phyloP scores from a whole-genome alignment of 1,140 invertebrate species.

The Drosophila subobscura region DNA sequence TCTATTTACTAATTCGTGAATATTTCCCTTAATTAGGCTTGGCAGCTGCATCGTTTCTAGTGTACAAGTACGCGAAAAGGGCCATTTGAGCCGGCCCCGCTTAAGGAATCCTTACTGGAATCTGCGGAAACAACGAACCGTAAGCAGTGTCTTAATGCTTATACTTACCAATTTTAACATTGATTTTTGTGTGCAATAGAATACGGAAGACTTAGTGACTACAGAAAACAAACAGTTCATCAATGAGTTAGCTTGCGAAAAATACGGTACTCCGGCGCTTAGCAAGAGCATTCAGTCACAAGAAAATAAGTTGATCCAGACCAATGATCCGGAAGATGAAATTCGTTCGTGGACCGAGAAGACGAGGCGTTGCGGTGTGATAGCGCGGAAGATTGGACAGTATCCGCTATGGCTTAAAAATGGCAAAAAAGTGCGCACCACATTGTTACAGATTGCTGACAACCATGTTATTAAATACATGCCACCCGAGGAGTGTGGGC shows the following conservation, averaged over 20 bases:
- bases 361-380: slow-evolving; percentile 91
- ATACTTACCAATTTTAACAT: background rate
- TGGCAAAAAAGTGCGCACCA: slow-evolving; percentile 91
- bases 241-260: slow-evolving; percentile 89
- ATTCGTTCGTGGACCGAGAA: slow-evolving; percentile 86
- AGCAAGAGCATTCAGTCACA: slow-evolving; percentile 83
- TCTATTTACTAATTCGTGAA: background rate
- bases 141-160: slow-evolving; percentile 68
- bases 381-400: slow-evolving; percentile 96
- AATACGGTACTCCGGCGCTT: slow-evolving; percentile 84
- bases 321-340: slow-evolving; percentile 82
- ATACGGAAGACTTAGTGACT: slow-evolving; percentile 88
- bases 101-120: slow-evolving; percentile 86
- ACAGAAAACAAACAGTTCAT: slow-evolving; percentile 92
- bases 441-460: slow-evolving; percentile 95
- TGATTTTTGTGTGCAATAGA: slow-evolving; percentile 15
- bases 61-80: slow-evolving; percentile 81
- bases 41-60: slow-evolving; percentile 41
- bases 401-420: slow-evolving; percentile 96
- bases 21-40: slow-evolving; percentile 26
- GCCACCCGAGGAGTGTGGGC: slow-evolving; percentile 90
- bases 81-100: slow-evolving; percentile 83
- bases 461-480: slow-evolving; percentile 98
- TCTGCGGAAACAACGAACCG: slow-evolving; percentile 84
- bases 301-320: slow-evolving; percentile 85